These are phyloP conservation scores for Brachypteracias leptosomus DNA, from an alignment of 2,113 vertebrate genomes.

Conservation along the genomic window DNA sequence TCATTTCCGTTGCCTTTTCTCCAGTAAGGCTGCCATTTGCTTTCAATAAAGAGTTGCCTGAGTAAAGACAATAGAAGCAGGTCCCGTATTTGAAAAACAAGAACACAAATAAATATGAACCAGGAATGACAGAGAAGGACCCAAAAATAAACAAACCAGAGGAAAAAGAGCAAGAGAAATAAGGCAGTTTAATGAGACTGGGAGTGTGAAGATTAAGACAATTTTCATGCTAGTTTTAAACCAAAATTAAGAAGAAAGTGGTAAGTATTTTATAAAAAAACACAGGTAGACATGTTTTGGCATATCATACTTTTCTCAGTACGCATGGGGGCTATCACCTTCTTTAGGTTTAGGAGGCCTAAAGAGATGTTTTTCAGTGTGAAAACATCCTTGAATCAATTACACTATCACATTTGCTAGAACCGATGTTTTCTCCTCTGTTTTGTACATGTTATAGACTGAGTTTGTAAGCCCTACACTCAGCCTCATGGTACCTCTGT, in stretches of 20 bases:
- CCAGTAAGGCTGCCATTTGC: slow-evolving; percentile 3
- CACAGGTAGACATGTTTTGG: not conserved
- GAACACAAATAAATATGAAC: not conserved
- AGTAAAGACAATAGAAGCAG: slow-evolving; percentile 25
- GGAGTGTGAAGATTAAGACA: slow-evolving; percentile 6
- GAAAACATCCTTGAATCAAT: slow-evolving; percentile 15
- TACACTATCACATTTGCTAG: slow-evolving; percentile 4
- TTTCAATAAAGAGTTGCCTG: slow-evolving; percentile 42
- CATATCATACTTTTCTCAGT: not conserved
- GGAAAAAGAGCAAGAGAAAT: not conserved
- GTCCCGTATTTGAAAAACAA: slow-evolving; percentile 19
- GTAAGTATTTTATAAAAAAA: not conserved
- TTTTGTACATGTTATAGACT: not conserved
- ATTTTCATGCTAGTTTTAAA: slow-evolving; percentile 42
- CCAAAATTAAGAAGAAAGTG: not conserved
- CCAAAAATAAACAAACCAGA: slow-evolving; percentile 13
- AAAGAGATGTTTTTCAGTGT: not conserved
- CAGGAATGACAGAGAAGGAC: not conserved
- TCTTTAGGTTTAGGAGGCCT: not conserved
- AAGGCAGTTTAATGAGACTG: not conserved
- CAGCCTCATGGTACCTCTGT: not conserved
- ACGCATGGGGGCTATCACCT: not conserved
- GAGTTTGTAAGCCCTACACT: not conserved
- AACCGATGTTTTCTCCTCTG: not conserved
- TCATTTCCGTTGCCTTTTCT: not conserved